Conservation (phyloP, 2,888 invertebrate genomes). For the Apodemia hepburni region DNA sequence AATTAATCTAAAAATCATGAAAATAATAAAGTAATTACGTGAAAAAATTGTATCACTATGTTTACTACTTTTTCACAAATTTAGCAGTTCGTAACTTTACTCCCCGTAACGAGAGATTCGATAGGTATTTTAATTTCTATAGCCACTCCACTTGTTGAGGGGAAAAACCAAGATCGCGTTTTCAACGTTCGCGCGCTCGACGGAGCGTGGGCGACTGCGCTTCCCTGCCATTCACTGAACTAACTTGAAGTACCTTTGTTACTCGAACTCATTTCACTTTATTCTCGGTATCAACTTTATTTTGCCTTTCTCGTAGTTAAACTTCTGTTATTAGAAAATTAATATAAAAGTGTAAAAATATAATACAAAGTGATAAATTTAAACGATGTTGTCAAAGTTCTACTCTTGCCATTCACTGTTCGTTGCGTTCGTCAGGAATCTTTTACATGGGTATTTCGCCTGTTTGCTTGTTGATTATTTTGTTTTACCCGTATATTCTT, state of each 20-base stretch:
- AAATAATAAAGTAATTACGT: background rate
- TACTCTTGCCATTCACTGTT: too few relatives aligned
- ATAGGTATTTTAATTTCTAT: constrained; percentile 4
- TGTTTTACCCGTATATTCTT: too few relatives aligned
- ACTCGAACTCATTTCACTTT: constrained; percentile 42
- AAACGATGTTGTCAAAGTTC: too few relatives aligned
- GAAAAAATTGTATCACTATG: constrained; percentile 10
- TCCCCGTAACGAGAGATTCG: background rate
- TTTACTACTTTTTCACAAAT: background rate
- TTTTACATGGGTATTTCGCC: too few relatives aligned
- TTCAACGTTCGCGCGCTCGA: constrained; percentile 71
- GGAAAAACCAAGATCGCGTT: constrained; percentile 31
- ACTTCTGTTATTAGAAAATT: too few relatives aligned
- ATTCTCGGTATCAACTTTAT: background rate
- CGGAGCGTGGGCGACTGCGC: constrained; percentile 74
- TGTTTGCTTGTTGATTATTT: too few relatives aligned
- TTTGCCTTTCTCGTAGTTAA: background rate
- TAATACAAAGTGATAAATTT: too few relatives aligned
- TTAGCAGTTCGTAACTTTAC: constrained; percentile 5
- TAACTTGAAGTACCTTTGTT: constrained; percentile 44
- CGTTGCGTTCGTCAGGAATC: too few relatives aligned
- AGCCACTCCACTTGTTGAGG: constrained; percentile 61
- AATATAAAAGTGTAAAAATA: too few relatives aligned
- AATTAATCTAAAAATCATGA: background rate
- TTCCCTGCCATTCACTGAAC: constrained; percentile 63